These are phyloP conservation scores for Phaenicophaeus curvirostris DNA, from an alignment of 2,797 vertebrate genomes.

Conservation along the genomic window DNA sequence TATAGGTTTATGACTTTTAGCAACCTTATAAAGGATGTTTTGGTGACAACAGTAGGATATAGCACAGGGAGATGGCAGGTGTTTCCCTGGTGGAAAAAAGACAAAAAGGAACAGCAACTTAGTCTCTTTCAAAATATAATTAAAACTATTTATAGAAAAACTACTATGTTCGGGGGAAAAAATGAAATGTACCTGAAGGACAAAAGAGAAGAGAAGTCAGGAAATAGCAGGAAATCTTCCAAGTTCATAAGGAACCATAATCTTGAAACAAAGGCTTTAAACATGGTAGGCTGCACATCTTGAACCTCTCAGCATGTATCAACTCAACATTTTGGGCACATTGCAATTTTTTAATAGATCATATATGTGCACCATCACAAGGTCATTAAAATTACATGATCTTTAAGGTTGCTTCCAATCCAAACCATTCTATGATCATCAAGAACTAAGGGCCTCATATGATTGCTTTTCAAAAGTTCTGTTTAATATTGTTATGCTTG, in stretches of 20 bases:
- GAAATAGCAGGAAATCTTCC: background rate
- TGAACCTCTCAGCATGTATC: background rate
- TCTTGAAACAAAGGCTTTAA: background rate
- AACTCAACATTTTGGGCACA: background rate
- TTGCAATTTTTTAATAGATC: background rate
- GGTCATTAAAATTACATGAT: too few species aligned
- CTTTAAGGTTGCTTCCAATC: too few species aligned
- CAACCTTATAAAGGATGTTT: background rate
- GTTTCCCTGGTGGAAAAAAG: background rate
- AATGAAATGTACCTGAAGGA: background rate
- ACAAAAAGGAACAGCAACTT: background rate
- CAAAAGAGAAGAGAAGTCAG: background rate
- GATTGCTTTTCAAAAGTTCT: background rate
- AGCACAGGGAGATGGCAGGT: background rate
- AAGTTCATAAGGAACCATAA: background rate
- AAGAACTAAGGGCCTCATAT: background rate
- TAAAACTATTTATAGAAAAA: constrained; percentile 6
- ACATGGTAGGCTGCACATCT: background rate
- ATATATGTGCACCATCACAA: too few species aligned
- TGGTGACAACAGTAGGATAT: background rate
- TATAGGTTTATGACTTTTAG: constrained; percentile 3
- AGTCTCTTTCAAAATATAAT: constrained; percentile 20
- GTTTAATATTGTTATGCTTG: background rate
- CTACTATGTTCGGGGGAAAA: background rate
- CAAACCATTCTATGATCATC: background rate